Base-by-base conservation (phyloP, 2,113 vertebrate genomes). In the Thalassarche chlororhynchos region DNA sequence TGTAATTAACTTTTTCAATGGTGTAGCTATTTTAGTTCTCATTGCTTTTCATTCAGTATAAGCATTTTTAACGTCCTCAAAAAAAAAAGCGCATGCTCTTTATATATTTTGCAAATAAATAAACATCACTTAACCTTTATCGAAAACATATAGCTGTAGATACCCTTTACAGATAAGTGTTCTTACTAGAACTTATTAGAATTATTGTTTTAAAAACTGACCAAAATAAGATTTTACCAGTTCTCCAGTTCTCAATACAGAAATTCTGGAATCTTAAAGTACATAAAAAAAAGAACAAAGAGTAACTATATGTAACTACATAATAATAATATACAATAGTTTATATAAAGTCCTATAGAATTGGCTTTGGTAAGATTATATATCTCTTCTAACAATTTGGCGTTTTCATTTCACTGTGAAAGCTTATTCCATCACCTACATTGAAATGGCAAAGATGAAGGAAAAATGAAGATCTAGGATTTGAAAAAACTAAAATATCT, bases 321-420 rank as follows among this genome's bases (percentile, higher is more conserved):
- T 34, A 76, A 80, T 34, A 84, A 36, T 12, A 44, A 17, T 44
- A 44, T 25, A 24, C 17, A 52, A 46, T 38, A 71, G 8, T 88
- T 64, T 20, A n/a, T 34, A 62, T 46, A 57, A 93, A 70, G 44
- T 87, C 52, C 65, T 55, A 72, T 71, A 90, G 61, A 77, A 91
- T 60, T 96, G 47, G 66, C 69, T 90, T 95, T 97, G 52, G 38
- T 79, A 97, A 93, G 78, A 57, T 93, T 74, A 72, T 88, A 84
- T 80, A 25, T 92, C 61, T 94, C n/a, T 86, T 87, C 77, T 91
- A 88, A 93, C 47, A 76, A 44, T 86, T 82, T 93, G 82, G 79
- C 91, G 52, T 89, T 97, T 98, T 95, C 83, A 96, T 97, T 96
- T 96, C 84, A 90, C 68, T 44, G 25, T 61, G 65, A 95, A 94